A percentile compares a stretch with the other conserved stretches of the same genome.
These are phyloP conservation scores for Ichneumoninae sp. DNA, from an alignment of 2,888 invertebrate genomes.

Conservation along the genomic window DNA sequence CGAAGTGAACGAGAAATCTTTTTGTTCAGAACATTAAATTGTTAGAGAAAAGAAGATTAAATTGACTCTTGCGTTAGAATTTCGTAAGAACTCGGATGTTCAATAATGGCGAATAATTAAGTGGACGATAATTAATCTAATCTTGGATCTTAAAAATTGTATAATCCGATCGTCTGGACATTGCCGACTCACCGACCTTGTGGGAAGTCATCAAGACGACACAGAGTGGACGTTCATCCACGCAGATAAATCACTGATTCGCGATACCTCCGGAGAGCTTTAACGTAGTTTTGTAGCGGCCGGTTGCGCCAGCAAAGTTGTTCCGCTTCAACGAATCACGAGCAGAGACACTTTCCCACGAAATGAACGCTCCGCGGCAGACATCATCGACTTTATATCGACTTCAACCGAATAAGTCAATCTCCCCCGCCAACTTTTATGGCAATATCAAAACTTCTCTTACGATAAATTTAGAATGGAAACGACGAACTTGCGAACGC, in stretches of 20 bases:
- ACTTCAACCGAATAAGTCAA: slow-evolving; percentile 69
- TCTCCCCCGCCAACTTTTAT: slow-evolving; percentile 1
- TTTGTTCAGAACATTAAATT: too few species aligned
- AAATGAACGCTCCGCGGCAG: slow-evolving; percentile 76
- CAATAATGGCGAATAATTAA: background rate
- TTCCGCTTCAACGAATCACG: slow-evolving; percentile 67
- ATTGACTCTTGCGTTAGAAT: background rate
- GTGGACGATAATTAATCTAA: background rate
- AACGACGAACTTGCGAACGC: slow-evolving; percentile 60
- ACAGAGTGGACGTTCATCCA: slow-evolving; percentile 38
- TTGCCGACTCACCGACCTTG: slow-evolving; percentile 48
- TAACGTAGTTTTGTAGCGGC: slow-evolving; percentile 6
- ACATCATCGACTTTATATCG: slow-evolving; percentile 80
- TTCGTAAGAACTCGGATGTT: background rate
- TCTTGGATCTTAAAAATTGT: background rate
- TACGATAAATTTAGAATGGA: slow-evolving; percentile 13
- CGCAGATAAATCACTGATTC: slow-evolving; percentile 45
- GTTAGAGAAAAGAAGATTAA: background rate
- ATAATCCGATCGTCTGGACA: slow-evolving; percentile 23
- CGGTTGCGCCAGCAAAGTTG: slow-evolving; percentile 30
- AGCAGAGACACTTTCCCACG: slow-evolving; percentile 75
- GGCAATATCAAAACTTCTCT: background rate
- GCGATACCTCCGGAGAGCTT: slow-evolving; percentile 23
- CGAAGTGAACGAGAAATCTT: too few species aligned
- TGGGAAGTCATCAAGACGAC: slow-evolving; percentile 67